Evolutionary conservation across 2,113 vertebrate genomes (phyloP), one percentile per base, ranked within the genome.

Genomic region (Epinephelus cyanopodus): DNA sequence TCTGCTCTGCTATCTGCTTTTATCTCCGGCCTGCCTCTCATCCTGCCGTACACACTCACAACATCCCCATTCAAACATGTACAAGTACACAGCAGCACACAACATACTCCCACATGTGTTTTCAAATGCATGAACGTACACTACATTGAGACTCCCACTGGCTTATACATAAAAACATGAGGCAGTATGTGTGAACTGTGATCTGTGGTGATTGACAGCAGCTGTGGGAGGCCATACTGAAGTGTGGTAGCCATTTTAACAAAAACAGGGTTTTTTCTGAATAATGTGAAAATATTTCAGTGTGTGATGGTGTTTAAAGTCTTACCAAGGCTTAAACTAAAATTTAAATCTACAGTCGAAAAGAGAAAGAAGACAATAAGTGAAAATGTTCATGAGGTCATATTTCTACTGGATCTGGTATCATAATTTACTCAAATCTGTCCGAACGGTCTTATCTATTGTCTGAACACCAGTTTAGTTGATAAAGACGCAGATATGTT

Each of bases 31-130:
- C 47, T 53, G 45, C 72, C 48, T 77, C 86, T 73, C 68, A 62
- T 79, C 68, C 83, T 52, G 72, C 66, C 63, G 12, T 12, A 68
- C 47, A 62, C 60, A 64, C 33, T 52, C 15, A 67, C 63, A 50
- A 37, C 33, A 37, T 37, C 33, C 5, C 33, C 33, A 37, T 37
- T 37, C 62, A 79, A 21, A 61, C 61, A 79, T 74, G 52, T 39
- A 63, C 52, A 47, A 19, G 52, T 42, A 53, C 52, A 77, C 19
- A 50, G 15, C 47, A 57, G 52, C 62, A 47, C 62, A 65, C 56
- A 71, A 65, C 74, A 56, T n/a, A 85, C 88, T 85, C 89, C 89
- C 87, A 90, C 83, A 10, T 74, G 73, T 75, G 62, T 77, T 90
- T 81, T 66, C 56, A 74, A 60, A 85, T 47, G 71, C 81, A 67